phyloP scores from a whole-genome alignment of 2,888 invertebrate species.

The Eustalomyia histrio region DNA sequence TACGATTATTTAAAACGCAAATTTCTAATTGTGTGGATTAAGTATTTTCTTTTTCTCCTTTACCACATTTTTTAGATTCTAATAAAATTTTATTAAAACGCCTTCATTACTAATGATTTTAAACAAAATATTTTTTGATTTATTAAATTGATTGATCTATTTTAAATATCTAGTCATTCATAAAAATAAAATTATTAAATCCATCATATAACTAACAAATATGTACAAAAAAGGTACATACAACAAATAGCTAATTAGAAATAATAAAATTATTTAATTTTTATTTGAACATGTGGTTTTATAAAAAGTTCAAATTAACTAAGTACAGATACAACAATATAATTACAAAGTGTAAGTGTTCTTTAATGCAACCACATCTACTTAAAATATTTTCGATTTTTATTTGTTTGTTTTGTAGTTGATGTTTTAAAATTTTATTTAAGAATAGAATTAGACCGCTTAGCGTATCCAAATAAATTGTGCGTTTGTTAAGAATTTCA shows the following conservation, averaged over 20 bases:
- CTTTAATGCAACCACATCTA: conserved; percentile 12
- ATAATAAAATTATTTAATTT: background rate
- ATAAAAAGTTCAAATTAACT: background rate
- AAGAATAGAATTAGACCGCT: conserved; percentile 67
- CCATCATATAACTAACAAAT: background rate
- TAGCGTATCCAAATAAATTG: conserved; percentile 67
- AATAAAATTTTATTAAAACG: too few species aligned
- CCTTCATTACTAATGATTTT: too few species aligned
- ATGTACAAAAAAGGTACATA: too few species aligned
- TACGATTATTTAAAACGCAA: too few species aligned
- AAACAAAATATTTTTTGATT: too few species aligned
- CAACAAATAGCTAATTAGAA: background rate
- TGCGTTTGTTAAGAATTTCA: conserved; percentile 63
- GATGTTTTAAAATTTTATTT: conserved; percentile 32
- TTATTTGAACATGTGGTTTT: background rate
- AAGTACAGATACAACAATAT: too few species aligned
- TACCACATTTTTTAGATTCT: too few species aligned
- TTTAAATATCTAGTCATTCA: too few species aligned
- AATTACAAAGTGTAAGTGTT: conserved; percentile 3
- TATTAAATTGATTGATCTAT: too few species aligned
- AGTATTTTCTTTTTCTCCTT: too few species aligned
- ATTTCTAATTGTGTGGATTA: too few species aligned
- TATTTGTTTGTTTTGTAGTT: background rate
- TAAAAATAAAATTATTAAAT: background rate
- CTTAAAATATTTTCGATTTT: conserved; percentile 36